A percentile compares a stretch with the other conserved stretches of the same genome.
These are phyloP conservation scores for Phasianus colchicus DNA, from an alignment of 2,113 vertebrate species.

Conservation along the genomic window DNA sequence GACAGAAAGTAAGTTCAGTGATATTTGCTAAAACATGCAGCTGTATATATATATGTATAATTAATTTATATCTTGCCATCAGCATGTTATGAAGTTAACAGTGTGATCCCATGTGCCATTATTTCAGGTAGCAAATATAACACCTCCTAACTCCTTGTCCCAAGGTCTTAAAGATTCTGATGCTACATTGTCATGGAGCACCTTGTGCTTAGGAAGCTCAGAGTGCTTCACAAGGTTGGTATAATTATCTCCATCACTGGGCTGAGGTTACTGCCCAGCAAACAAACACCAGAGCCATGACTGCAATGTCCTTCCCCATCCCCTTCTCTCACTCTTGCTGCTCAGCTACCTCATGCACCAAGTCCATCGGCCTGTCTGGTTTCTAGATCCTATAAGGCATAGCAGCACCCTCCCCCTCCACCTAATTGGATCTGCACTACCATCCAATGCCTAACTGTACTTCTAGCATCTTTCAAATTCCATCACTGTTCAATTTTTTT, in stretches of 20 bases:
- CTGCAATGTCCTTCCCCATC: neutral
- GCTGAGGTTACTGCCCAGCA: neutral
- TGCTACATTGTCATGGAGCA: neutral
- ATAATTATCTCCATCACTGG: neutral
- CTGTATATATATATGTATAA: neutral
- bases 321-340: neutral
- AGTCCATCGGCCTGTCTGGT: neutral
- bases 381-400: neutral
- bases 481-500: neutral
- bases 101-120: conserved; percentile 1
- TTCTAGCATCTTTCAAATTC: neutral
- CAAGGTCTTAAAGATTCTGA: neutral
- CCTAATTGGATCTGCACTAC: too few species aligned
- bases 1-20: conserved; percentile 37
- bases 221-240: neutral
- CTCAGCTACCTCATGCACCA: neutral
- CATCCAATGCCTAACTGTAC: neutral
- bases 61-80: neutral
- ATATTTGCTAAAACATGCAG: conserved; percentile 40
- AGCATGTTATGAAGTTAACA: conserved; percentile 45
- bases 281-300: neutral
- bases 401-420: neutral
- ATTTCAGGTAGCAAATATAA: neutral
- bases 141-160: neutral
- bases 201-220: neutral